Evolutionary conservation across 2,113 vertebrate species (phyloP), one percentile per base, ranked within the genome.

Genomic region (Galeopterus variegatus): DNA sequence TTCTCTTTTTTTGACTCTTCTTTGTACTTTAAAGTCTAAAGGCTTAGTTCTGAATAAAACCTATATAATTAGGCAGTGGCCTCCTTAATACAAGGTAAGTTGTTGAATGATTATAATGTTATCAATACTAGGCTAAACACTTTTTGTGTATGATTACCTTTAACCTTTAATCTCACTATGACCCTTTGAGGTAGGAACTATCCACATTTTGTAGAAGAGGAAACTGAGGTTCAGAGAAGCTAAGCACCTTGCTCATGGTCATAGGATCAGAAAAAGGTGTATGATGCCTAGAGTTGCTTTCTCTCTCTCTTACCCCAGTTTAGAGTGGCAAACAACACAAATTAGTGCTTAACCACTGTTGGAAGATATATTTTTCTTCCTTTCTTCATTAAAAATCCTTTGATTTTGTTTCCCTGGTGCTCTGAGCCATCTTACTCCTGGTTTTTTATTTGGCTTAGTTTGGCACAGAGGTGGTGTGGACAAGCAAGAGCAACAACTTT

Each of bases 171-270:
- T 69, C 41, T 84, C 80, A 18, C 10, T 4, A 56, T 19, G 54
- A 13, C 23, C 1, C 31, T 67, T 33, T 76, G 72, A 73, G 56
- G 18, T 86, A 58, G 79, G 77, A 90, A 84, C 15, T 31, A 64
- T 64, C 33, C n/a, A 36, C 36, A 52, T 64, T 72, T 92, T 87
- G 36, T 79, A 81, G 75, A 73, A 48, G 36, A 65, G 75, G 18
- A 87, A 92, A 72, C n/a, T n/a, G n/a, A 88, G 56, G 56, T 80
- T 90, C 48, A 79, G 82, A 48, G 64, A 72, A 54, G 26, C 14
- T 72, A 73, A 73, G 14, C 31, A 14, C 52, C 11, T 83, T 75
- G 48, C 56, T n/a, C 9, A 13, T 60, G 13, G 14, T 52, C 31
- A 21, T n/a, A 60, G 33, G 24, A 41, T 65, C 4, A 48, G 24